Conservation (phyloP, 2,888 invertebrate species). For the Chymomyza fuscimana region DNA sequence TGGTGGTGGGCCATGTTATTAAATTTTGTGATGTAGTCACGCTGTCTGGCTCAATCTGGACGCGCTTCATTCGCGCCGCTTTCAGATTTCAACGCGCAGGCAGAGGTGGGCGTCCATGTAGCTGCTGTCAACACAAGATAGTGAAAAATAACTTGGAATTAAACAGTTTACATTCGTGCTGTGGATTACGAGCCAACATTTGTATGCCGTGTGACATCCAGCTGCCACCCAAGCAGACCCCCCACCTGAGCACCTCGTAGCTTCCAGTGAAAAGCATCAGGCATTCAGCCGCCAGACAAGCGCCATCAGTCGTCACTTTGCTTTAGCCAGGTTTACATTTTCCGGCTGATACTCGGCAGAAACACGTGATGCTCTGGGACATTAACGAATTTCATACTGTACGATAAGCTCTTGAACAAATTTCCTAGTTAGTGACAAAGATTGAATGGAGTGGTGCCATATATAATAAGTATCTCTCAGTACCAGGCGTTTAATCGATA, state of each 20-base stretch:
- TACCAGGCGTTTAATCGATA: neutral
- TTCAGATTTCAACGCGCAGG: neutral
- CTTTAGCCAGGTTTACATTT: conserved; percentile 15
- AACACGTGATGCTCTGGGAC: conserved; percentile 7
- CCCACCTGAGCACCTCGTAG: neutral
- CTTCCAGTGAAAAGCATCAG: neutral
- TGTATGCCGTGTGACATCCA: conserved; percentile 20
- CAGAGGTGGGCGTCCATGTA: conserved; percentile 3
- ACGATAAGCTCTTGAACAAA: conserved; percentile 36
- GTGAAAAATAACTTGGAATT: conserved; percentile 60
- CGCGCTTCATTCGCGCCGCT: conserved; percentile 11
- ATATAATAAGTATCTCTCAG: neutral
- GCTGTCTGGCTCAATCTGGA: neutral
- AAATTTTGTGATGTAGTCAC: conserved; percentile 42
- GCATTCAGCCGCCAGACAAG: neutral
- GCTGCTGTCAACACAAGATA: conserved; percentile 54
- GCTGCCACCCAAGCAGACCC: neutral
- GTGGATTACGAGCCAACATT: conserved; percentile 39
- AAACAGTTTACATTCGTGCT: conserved; percentile 49
- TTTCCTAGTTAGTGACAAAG: conserved; percentile 35
- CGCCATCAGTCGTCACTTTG: conserved; percentile 15
- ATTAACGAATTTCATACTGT: conserved; percentile 27
- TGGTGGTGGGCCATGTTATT: conserved; percentile 39
- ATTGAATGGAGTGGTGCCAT: neutral
- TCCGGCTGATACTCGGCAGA: conserved; percentile 5